Percentiles rank a stretch among this genome's conserved stretches.
phyloP scores from a whole-genome alignment of 2,113 vertebrate species.

The Epinephelus lanceolatus region DNA sequence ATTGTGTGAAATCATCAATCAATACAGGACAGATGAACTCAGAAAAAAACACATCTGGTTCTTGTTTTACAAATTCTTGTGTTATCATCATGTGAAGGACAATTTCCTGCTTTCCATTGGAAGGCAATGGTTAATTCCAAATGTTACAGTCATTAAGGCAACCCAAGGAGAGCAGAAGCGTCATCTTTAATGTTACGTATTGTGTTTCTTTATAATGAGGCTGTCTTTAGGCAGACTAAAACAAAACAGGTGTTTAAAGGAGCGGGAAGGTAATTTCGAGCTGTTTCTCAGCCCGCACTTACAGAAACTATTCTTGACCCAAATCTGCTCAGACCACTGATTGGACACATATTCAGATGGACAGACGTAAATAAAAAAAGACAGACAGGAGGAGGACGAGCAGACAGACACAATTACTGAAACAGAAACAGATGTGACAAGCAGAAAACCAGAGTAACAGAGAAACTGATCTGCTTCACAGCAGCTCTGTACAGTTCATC shows the following conservation, averaged over 20 bases:
- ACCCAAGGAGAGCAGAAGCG: background rate
- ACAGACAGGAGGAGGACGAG: constrained; percentile 14
- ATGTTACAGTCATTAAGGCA: background rate
- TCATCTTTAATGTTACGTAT: background rate
- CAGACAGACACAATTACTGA: constrained; percentile 18
- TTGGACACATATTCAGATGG: constrained; percentile 10
- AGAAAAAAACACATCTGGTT: constrained; percentile 5
- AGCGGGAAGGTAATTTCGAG: constrained; percentile 23
- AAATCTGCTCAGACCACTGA: background rate
- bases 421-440: constrained; percentile 37
- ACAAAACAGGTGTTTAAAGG: constrained; percentile 14
- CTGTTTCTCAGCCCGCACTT: background rate
- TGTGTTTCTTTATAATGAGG: background rate
- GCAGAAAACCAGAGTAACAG: constrained; percentile 8
- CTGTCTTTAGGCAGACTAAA: background rate
- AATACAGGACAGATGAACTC: background rate
- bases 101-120: background rate
- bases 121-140: background rate
- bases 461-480: background rate
- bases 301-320: constrained; percentile 16
- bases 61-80: background rate
- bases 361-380: constrained; percentile 26
- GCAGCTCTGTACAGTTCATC: background rate
- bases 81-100: constrained; percentile 9
- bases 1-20: background rate